These are phyloP conservation scores for Botia kubotai DNA, from an alignment of 2,797 vertebrate species.

Conservation along the genomic window DNA sequence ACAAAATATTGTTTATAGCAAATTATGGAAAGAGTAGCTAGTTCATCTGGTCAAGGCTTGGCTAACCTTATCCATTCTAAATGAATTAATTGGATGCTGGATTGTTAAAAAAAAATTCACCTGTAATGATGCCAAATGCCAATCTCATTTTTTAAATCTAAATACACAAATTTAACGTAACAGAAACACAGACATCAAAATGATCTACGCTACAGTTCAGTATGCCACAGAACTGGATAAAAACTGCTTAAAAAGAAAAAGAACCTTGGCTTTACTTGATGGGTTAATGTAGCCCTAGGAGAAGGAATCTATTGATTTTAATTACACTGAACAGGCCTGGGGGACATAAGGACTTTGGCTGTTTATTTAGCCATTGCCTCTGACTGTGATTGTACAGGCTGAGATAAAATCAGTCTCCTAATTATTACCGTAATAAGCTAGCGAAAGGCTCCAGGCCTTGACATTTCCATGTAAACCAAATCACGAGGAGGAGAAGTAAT, in stretches of 20 bases:
- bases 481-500: conserved; percentile 54
- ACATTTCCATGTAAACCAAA: conserved; percentile 80
- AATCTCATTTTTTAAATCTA: conserved; percentile 48
- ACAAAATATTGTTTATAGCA: background rate
- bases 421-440: conserved; percentile 93
- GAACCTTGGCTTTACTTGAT: conserved; percentile 63
- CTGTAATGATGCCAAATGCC: conserved; percentile 30
- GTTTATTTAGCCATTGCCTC: conserved; percentile 89
- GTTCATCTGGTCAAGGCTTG: conserved; percentile 42
- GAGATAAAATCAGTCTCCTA: conserved; percentile 93
- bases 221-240: conserved; percentile 49
- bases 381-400: conserved; percentile 88
- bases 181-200: conserved; percentile 50
- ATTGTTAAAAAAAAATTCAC: conserved; percentile 32
- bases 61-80: conserved; percentile 24
- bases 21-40: background rate
- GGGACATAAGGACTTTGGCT: conserved; percentile 91
- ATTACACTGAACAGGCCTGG: conserved; percentile 93
- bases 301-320: conserved; percentile 99
- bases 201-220: conserved; percentile 43
- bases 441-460: conserved; percentile 82
- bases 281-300: conserved; percentile 85
- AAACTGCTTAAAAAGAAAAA: conserved; percentile 64
- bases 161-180: conserved; percentile 57
- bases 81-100: conserved; percentile 37